A percentile compares a stretch with the other conserved stretches of the same genome.
Evolutionary conservation across 2,797 vertebrate species (phyloP).

Genomic region (Lateolabrax maculatus): DNA sequence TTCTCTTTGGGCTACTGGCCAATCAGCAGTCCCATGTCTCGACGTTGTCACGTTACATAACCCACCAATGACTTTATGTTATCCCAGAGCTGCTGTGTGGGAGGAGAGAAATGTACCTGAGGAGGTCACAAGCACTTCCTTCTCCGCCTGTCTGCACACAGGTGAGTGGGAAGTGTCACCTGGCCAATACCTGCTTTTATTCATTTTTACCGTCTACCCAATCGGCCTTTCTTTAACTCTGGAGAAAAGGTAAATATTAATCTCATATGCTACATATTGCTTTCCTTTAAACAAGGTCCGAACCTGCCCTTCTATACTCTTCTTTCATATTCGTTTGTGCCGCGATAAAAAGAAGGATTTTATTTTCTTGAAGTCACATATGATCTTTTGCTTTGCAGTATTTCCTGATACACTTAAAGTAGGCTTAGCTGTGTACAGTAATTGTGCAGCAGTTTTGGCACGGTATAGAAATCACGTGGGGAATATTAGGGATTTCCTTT

Average conservation of each 20-base stretch:
- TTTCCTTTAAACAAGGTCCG: background rate
- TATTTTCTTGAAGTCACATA: too few species aligned
- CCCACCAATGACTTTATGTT: conserved; percentile 24
- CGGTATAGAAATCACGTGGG: background rate
- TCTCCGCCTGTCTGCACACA: conserved; percentile 47
- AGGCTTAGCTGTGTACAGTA: rapidly evolving
- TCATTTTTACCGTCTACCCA: background rate
- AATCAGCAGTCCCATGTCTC: background rate
- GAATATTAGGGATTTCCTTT: background rate
- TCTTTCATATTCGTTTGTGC: background rate
- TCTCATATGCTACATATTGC: background rate
- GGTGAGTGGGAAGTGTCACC: conserved; percentile 56
- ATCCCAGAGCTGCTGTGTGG: conserved; percentile 43
- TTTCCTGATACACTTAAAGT: background rate
- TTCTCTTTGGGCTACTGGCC: background rate
- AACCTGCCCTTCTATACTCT: background rate
- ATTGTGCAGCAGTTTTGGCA: rapidly evolving
- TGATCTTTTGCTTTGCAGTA: background rate
- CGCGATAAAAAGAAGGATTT: background rate
- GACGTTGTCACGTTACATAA: conserved; percentile 19
- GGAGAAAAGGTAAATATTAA: conserved; percentile 53
- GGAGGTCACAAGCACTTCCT: conserved; percentile 51
- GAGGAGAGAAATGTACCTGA: conserved; percentile 62
- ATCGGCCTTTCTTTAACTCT: background rate
- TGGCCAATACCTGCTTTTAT: conserved; percentile 16